A percentile compares a stretch with the other conserved stretches of the same genome.
phyloP scores from a whole-genome alignment of 2,113 vertebrate species.

The Papio anubis region DNA sequence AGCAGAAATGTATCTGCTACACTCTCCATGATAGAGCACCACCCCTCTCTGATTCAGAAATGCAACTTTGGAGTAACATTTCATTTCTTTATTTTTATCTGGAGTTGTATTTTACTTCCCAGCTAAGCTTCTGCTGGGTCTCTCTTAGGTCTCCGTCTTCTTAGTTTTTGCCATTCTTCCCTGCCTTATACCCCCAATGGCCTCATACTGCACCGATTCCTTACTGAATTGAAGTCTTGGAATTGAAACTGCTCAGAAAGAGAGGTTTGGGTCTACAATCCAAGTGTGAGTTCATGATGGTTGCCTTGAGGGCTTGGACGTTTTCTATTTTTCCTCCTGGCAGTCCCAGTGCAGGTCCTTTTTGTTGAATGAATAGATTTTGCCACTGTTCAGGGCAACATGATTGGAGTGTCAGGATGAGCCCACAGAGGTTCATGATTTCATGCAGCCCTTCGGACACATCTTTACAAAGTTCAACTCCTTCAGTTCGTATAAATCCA shows the following conservation, averaged over 20 bases:
- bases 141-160: not conserved
- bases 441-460: not conserved
- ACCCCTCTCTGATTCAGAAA: not conserved
- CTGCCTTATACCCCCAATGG: fast-evolving
- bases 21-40: not conserved
- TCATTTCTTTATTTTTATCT: not conserved
- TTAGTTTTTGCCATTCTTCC: not conserved
- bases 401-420: not conserved
- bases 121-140: not conserved
- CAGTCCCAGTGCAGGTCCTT: not conserved
- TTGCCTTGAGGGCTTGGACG: not conserved
- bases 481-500: not conserved
- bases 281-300: not conserved
- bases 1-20: not conserved
- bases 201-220: not conserved
- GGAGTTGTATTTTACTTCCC: not conserved
- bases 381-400: not conserved
- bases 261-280: not conserved
- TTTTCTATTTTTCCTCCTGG: not conserved
- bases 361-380: not conserved
- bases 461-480: not conserved
- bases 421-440: not conserved
- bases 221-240: not conserved
- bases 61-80: not conserved
- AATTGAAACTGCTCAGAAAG: not conserved